Base-by-base conservation (phyloP, 2,797 vertebrate species). In the Sebastes ruberrimus region DNA sequence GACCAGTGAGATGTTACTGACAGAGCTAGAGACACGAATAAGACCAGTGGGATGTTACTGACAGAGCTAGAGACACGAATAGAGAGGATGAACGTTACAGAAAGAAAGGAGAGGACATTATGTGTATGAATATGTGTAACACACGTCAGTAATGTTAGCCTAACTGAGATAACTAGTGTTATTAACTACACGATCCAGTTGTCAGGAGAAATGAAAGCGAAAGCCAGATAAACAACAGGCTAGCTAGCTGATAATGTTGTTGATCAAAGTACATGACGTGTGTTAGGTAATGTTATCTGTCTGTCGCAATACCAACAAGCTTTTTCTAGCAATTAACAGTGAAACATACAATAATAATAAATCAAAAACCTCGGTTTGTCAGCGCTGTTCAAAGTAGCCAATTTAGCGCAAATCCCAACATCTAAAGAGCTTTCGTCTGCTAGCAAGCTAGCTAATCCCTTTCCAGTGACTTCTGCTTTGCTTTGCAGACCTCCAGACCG, bases 371-470 rank as follows among this genome's bases (percentile, higher is more conserved):
- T 93, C 60, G 14, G 32, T 22, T 56, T 78, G 70, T 84, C 75
- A 83, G 64, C 61, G 53, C 22, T 18, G 64, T 67, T 89, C 78
- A 81, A 57, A 76, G 38, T 27, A 9, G 73, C 72, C 72, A 56
- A 66, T 90, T 84, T 74, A 62, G 55, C 28, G 67, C 52, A 67
- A 79, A 79, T 68, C 61, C 70, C 83, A 74, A 87, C 92, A 95
- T 93, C 80, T 88, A 81, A 85, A 86, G 33, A 64, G 65, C 73
- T 60, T 60, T 62, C 68, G 11, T 75, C 71, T 84, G 86, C 90
- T 91, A 93, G 83, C 89, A 89, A 85, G 86, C 87, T 89, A 87
- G 90, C 89, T 94, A 94, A 95, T 95, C 92, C 86, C 52, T 92
- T 93, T 89, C 92, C 89, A 94, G 80, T 90, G 93, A 93, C 88